These are phyloP conservation scores for Anthophora plumipes DNA, from an alignment of 2,888 invertebrate species.

Conservation along the genomic window DNA sequence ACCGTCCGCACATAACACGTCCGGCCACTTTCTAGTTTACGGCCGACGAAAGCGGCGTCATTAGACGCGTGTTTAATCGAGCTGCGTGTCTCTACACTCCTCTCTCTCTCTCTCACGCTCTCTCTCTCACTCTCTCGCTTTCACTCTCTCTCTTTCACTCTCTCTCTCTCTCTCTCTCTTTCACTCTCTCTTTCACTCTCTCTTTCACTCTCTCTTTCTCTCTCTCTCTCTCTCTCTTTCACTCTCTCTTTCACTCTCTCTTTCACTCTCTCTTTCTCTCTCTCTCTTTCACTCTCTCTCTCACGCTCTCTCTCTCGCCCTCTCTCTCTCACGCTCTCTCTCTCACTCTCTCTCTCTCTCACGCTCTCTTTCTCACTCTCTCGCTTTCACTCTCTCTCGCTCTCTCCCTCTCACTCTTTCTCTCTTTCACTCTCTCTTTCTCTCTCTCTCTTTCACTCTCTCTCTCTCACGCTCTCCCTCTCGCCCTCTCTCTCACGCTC, in stretches of 20 bases:
- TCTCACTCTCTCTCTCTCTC: not conserved
- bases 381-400: too few species aligned
- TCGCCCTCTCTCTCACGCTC: not conserved
- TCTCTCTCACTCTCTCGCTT: too few species aligned
- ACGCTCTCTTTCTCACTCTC: too few species aligned
- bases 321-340: not conserved
- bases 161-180: too few species aligned
- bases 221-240: too few species aligned
- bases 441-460: not conserved
- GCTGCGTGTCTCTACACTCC: slow-evolving; percentile 17
- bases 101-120: not conserved
- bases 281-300: too few species aligned
- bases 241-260: too few species aligned
- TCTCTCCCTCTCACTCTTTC: not conserved
- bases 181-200: too few species aligned
- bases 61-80: slow-evolving; percentile 55
- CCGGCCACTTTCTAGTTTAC: slow-evolving; percentile 46
- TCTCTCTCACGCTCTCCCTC: slow-evolving; percentile 15
- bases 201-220: too few species aligned
- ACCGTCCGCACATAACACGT: slow-evolving; percentile 20
- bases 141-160: too few species aligned
- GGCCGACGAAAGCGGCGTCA: slow-evolving; percentile 50
- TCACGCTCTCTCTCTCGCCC: too few species aligned
- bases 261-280: too few species aligned
- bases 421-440: slow-evolving; percentile 11